These are phyloP conservation scores for Sceloporus undulatus DNA, from an alignment of 2,113 vertebrate genomes.

Conservation along the genomic window DNA sequence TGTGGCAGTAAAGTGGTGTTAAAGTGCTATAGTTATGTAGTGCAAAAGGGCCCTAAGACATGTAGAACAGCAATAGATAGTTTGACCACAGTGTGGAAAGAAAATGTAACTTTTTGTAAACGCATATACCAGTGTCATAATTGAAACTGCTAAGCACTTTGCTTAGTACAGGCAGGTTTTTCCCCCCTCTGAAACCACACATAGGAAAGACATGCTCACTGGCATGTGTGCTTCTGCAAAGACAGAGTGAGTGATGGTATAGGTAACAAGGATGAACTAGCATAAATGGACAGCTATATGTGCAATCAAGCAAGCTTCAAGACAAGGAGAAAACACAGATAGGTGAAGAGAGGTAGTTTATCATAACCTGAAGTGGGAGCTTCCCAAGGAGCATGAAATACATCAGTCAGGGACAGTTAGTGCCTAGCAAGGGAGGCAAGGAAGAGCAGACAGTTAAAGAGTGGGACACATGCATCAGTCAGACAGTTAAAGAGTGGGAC, in stretches of 20 bases:
- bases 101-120: too few relatives aligned
- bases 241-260: background rate
- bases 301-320: background rate
- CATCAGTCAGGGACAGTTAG: background rate
- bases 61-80: too few relatives aligned
- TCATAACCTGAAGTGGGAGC: background rate
- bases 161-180: background rate
- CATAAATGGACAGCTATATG: background rate
- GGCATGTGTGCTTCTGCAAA: background rate
- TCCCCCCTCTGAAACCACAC: background rate
- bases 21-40: too few relatives aligned
- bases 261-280: background rate
- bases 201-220: background rate
- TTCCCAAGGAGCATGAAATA: background rate
- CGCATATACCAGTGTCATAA: background rate
- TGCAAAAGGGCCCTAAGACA: too few relatives aligned
- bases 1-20: too few relatives aligned
- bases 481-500: background rate
- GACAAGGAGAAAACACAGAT: background rate
- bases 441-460: background rate
- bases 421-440: background rate
- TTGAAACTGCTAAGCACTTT: background rate
- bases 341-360: background rate
- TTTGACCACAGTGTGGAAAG: background rate
- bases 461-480: background rate